These are phyloP conservation scores for Diabrotica virgifera DNA, from an alignment of 1,140 invertebrate species.

Conservation along the genomic window DNA sequence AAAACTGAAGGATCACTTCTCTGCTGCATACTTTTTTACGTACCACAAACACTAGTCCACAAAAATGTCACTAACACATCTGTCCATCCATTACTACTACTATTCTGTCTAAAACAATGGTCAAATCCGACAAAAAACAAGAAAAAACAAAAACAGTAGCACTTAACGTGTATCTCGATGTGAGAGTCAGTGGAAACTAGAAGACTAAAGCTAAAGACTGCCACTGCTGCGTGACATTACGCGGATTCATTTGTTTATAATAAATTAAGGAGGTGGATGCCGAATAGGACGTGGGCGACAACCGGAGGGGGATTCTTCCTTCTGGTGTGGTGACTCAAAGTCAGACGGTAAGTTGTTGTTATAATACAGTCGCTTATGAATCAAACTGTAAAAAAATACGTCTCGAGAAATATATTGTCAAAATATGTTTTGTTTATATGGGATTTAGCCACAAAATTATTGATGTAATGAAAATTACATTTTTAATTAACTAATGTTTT, in stretches of 20 bases:
- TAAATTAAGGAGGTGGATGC: conserved; percentile 12
- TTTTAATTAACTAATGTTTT: no score
- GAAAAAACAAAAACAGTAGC: conserved; percentile 25
- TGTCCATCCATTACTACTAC: conserved; percentile 26
- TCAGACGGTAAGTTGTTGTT: no score
- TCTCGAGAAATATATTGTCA: no score
- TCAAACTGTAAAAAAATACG: no score
- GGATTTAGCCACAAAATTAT: no score
- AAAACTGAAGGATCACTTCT: conserved; percentile 55
- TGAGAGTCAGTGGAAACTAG: conserved; percentile 7
- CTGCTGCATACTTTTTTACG: conserved; percentile 44
- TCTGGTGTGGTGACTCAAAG: background rate
- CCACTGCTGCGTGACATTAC: conserved; percentile 5
- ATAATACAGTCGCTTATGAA: no score
- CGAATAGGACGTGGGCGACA: conserved; percentile 6
- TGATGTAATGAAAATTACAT: no score
- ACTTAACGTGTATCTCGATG: conserved; percentile 25
- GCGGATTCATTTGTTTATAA: conserved; percentile 16
- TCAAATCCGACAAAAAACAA: conserved; percentile 1
- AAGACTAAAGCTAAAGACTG: no score
- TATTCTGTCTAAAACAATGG: conserved; percentile 8
- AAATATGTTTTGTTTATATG: no score
- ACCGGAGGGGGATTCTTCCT: conserved; percentile 4
- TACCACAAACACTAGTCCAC: conserved; percentile 21
- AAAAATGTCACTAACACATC: conserved; percentile 9